Evolutionary conservation across 2,797 vertebrate species (phyloP), one percentile per base, ranked within the genome.

Genomic region (Pelodytes ibericus): DNA sequence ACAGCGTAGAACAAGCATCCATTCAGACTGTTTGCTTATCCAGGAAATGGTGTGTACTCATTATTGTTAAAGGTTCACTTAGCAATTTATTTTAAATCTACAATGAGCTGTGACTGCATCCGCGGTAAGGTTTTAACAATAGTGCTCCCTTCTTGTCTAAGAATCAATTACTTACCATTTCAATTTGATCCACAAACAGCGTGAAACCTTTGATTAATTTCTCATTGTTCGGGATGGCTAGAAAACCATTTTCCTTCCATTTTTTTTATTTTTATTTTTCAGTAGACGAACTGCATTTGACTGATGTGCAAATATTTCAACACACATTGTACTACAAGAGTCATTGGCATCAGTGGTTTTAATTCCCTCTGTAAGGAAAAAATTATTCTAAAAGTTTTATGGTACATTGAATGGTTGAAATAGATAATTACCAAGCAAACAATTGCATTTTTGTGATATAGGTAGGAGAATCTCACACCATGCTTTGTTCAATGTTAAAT

Each of bases 111-210:
- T 10, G 61, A 72, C 31, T 59, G 29, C 62, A 72, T 18, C 7
- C 29, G 68, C 29, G 53, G 56, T 41, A 29, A 29, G 47, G 61
- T 67, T 51, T 79, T 73, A 73, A 79, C 70, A 79, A 79, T 72
- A 68, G 62, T 59, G 24, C 47, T 72, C 70, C 53, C 76, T 56
- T 68, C 70, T 61, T 72, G 70, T 72, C 76, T 68, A 71, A 68
- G 56, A 79, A 79, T 73, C 76, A 79, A 79, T 79, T 79, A 79
- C 76, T 60, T 73, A 61, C 76, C 63, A 73, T 73, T 79, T 79
- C 70, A 67, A 73, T 79, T 68, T 72, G 70, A 79, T 79, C 70
- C 36, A 72, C 76, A 79, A 79, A 79, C 76, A 79, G 57, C 56
- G n/a, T 62, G 70, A 72, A 73, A 30, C 63, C 76, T 73, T 73